Evolutionary conservation across 2,797 vertebrate genomes (phyloP).

Genomic region (Chiloscyllium punctatum): DNA sequence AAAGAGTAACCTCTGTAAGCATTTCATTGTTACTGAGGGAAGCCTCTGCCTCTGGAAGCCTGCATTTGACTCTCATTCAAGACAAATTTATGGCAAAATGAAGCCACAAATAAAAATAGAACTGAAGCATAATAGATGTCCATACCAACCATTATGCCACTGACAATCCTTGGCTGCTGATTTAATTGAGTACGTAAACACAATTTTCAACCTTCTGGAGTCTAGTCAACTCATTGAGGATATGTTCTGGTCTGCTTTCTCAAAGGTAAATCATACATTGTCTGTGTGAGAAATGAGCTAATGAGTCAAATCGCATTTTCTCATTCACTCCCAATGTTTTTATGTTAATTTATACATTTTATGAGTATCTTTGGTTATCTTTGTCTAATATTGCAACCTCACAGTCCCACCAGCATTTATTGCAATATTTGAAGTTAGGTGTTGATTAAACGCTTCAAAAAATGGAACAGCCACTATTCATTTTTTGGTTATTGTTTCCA

Average conservation of each 20-base stretch:
- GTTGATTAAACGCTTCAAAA: background rate
- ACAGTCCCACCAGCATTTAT: background rate
- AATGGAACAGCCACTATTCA: background rate
- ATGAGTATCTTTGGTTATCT: background rate
- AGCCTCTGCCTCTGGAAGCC: background rate
- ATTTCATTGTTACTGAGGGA: background rate
- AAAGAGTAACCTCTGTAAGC: background rate
- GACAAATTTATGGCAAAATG: background rate
- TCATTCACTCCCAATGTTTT: background rate
- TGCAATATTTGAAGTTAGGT: background rate
- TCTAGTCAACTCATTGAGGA: background rate
- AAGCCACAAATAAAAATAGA: background rate
- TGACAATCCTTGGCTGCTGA: background rate
- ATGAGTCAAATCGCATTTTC: background rate
- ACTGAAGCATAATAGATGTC: background rate
- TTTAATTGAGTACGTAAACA: background rate
- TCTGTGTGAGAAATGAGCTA: background rate
- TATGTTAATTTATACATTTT: background rate
- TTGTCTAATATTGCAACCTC: background rate
- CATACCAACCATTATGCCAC: background rate
- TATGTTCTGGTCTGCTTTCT: background rate
- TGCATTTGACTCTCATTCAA: background rate
- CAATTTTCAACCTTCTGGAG: background rate
- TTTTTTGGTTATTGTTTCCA: background rate
- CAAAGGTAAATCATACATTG: background rate